These are phyloP conservation scores for Salticus scenicus DNA, from an alignment of 2,888 invertebrate species.

Conservation along the genomic window DNA sequence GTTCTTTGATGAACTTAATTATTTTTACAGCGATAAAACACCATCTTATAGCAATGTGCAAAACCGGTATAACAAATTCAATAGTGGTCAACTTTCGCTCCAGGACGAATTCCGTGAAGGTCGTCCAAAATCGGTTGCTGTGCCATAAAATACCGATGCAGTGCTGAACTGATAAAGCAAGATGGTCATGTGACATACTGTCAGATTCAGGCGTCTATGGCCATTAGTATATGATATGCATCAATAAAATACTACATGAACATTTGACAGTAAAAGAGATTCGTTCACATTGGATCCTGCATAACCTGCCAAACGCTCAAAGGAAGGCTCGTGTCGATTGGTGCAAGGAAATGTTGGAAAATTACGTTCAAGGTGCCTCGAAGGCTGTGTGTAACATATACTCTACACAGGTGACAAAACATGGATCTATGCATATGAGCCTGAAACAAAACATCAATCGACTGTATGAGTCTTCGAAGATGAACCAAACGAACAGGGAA, in stretches of 20 bases:
- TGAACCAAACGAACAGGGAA: neutral
- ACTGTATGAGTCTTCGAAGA: neutral
- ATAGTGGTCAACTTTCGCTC: neutral
- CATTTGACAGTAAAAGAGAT: neutral
- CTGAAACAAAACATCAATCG: conserved; percentile 11
- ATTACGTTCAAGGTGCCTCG: neutral
- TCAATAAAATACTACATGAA: conserved; percentile 7
- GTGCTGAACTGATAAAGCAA: neutral
- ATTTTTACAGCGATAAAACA: conserved; percentile 6
- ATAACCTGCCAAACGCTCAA: conserved; percentile 2
- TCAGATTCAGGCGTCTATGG: neutral
- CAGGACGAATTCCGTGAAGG: neutral
- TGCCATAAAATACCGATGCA: conserved; percentile 7
- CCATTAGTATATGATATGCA: neutral
- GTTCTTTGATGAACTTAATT: too few relatives aligned
- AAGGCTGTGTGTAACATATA: neutral
- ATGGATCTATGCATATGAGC: conserved; percentile 16
- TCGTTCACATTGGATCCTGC: neutral
- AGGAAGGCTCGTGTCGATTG: neutral
- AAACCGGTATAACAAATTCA: neutral
- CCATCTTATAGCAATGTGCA: conserved; percentile 6
- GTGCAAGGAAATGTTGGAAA: neutral
- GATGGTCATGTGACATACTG: conserved; percentile 14
- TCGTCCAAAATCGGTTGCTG: conserved; percentile 10
- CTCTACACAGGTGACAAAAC: neutral